These are phyloP conservation scores for Conus canariensis DNA, from an alignment of 2,888 invertebrate genomes.

Conservation along the genomic window DNA sequence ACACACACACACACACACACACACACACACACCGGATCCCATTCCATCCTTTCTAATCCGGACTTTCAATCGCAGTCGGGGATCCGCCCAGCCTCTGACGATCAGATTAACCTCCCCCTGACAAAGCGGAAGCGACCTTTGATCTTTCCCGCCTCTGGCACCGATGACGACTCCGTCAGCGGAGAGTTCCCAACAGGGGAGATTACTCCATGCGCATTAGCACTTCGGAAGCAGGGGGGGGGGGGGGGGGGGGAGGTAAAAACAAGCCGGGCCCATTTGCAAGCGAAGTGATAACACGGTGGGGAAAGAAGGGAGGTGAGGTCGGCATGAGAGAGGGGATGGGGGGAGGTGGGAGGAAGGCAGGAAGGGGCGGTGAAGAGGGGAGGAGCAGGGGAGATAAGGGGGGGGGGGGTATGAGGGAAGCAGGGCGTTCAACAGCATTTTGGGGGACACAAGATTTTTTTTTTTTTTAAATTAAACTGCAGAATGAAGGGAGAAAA, in stretches of 20 bases:
- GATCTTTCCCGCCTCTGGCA: conserved; percentile 21
- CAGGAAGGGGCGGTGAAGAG: not conserved
- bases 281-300: not conserved
- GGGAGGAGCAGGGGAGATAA: not conserved
- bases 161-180: conserved; percentile 16
- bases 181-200: conserved; percentile 15
- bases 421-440: too few species aligned
- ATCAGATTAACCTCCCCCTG: conserved; percentile 9
- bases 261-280: not conserved
- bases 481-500: too few species aligned
- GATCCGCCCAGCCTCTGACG: not conserved
- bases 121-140: conserved; percentile 25
- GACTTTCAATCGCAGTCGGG: not conserved
- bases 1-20: not conserved
- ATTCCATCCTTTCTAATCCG: not conserved
- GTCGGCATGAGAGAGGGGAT: not conserved
- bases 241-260: not conserved
- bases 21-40: not conserved
- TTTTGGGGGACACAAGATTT: too few species aligned
- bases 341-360: not conserved
- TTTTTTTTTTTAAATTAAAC: too few species aligned
- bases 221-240: not conserved
- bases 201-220: conserved; percentile 16
- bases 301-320: not conserved
- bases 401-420: not conserved